A percentile compares a stretch with the other conserved stretches of the same genome.
phyloP scores from a whole-genome alignment of 2,888 invertebrate species.

The Melinaea menophilus region DNA sequence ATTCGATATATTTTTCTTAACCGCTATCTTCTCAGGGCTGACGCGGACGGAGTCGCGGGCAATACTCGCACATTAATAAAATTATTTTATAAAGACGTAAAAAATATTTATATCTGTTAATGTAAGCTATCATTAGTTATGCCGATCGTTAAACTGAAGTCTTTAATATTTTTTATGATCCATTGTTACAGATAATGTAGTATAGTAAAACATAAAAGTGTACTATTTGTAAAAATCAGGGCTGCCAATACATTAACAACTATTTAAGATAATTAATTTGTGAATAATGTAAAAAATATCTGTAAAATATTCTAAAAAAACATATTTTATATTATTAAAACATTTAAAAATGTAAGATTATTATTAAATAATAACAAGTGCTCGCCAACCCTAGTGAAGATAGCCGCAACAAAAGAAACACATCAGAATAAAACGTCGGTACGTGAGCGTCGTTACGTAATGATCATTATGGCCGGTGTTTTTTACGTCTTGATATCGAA shows the following conservation, averaged over 20 bases:
- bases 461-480: conserved; percentile 9
- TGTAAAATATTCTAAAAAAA: conserved; percentile 5
- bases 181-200: conserved; percentile 23
- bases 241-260: conserved; percentile 15
- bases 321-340: neutral
- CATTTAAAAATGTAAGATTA: neutral
- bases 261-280: too few species aligned
- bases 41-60: too few species aligned
- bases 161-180: conserved; percentile 30
- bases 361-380: neutral
- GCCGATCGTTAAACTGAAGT: conserved; percentile 17
- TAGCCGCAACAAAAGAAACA: conserved; percentile 27
- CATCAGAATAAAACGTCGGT: conserved; percentile 30
- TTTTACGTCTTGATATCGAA: conserved; percentile 9
- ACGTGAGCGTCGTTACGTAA: conserved; percentile 37
- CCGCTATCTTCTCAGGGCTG: neutral
- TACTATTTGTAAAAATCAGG: conserved; percentile 30
- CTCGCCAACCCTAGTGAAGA: conserved; percentile 19
- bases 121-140: conserved; percentile 1
- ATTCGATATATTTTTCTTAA: neutral
- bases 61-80: neutral
- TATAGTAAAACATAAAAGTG: conserved; percentile 20
- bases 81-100: neutral
- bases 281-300: neutral
- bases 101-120: neutral